These are phyloP conservation scores for Eudemis profundana DNA, from an alignment of 2,888 invertebrate species.

Conservation along the genomic window DNA sequence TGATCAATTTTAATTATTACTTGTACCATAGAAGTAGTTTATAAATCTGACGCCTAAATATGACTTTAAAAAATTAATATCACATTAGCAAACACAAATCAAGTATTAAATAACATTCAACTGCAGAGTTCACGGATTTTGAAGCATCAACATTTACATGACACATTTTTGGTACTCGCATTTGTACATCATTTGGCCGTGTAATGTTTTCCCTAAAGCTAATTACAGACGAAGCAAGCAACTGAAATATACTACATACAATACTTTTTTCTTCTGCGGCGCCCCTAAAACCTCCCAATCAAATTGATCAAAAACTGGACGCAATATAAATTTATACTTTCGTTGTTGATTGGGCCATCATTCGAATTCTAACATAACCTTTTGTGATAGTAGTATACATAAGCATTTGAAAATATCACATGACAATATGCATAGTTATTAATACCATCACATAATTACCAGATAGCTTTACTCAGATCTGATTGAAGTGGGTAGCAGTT, in stretches of 20 bases:
- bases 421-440: slow-evolving; percentile 38
- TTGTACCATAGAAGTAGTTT: slow-evolving; percentile 6
- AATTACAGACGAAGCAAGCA: slow-evolving; percentile 34
- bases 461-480: slow-evolving; percentile 35
- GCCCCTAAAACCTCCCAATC: slow-evolving; percentile 23
- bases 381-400: slow-evolving; percentile 17
- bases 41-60: slow-evolving; percentile 21
- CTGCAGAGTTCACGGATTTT: slow-evolving; percentile 33
- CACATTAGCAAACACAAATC: slow-evolving; percentile 43
- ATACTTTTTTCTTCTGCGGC: slow-evolving; percentile 31
- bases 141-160: slow-evolving; percentile 38
- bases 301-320: slow-evolving; percentile 44
- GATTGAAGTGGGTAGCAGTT: slow-evolving; percentile 11
- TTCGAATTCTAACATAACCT: slow-evolving; percentile 25
- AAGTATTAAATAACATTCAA: slow-evolving; percentile 32
- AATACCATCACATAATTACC: slow-evolving; percentile 38
- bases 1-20: neutral
- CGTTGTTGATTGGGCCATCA: slow-evolving; percentile 40
- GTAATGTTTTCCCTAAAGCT: slow-evolving; percentile 39
- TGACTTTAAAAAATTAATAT: slow-evolving; percentile 42
- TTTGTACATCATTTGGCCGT: slow-evolving; percentile 39
- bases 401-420: slow-evolving; percentile 40
- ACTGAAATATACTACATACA: slow-evolving; percentile 38
- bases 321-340: slow-evolving; percentile 44
- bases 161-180: slow-evolving; percentile 42